Base-by-base conservation (phyloP, 2,797 vertebrate genomes). In the Gambusia yucatana region DNA sequence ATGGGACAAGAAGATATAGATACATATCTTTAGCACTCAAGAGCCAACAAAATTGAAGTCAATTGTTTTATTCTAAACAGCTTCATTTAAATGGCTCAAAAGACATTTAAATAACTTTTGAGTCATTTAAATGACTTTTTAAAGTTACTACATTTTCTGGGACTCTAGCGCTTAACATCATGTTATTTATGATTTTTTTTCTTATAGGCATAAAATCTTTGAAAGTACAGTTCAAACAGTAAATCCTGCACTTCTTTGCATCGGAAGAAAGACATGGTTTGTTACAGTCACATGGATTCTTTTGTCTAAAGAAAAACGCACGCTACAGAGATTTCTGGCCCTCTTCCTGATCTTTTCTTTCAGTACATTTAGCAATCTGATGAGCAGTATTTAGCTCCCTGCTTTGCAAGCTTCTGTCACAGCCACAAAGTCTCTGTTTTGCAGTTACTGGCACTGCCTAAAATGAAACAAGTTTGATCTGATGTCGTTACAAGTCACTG, bases 401-500 rank as follows among this genome's bases (percentile, higher is more conserved):
- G 80, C 72, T 82, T 67, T 81, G 69, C 16, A 76, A 75, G 72
- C 74, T 85, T 83, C 79, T 82, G 78, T 79, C 0, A 4, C 67
- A 78, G 76, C 71, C 1, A 14, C 52, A 13, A 48, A 78, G 70
- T 75, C 36, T 77, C 25, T 77, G 67, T 84, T 84, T 84, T 77
- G 76, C 36, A 73, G 65, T 79, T 77, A 81, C 76, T 82, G 76
- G 57, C 63, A 46, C 57, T 48, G 22, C 77, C 57, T 83, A 71
- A 77, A 85, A 81, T 82, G 52, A 71, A 80, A 71, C 67, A 28
- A 33, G 57, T 17, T 76, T 76, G 65, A 83, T 83, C 44, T 78
- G 65, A 43, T 81, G 85, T 43, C 72, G 61, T 82, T 61, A 70
- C 72, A 87, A 83, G 76, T 81, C 76, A 72, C 47, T 77, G 70